Evolutionary conservation across 2,888 invertebrate species (phyloP).

Genomic region (Panzeria rudis): DNA sequence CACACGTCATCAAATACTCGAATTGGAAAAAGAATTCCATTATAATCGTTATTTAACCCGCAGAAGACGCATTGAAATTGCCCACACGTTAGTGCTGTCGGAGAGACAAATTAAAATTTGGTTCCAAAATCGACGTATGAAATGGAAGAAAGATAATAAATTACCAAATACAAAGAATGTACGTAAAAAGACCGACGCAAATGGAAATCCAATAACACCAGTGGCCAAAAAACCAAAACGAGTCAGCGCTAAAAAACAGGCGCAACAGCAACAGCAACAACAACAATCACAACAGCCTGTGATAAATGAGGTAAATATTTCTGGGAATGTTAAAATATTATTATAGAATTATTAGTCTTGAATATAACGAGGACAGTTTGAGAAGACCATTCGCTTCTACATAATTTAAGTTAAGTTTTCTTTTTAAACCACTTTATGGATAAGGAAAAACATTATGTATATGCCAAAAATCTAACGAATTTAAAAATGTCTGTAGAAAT

Average conservation of each 20-base stretch:
- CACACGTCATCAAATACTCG: constrained; percentile 98
- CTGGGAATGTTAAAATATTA: not conserved
- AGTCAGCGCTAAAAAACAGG: constrained; percentile 80
- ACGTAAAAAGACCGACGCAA: constrained; percentile 85
- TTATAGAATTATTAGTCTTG: not conserved
- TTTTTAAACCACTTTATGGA: too few relatives aligned
- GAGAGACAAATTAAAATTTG: constrained; percentile 96
- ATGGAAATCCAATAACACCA: constrained; percentile 82
- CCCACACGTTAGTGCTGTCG: constrained; percentile 96
- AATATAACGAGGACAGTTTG: not conserved
- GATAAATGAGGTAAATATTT: constrained; percentile 82
- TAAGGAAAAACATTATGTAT: too few relatives aligned
- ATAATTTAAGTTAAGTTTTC: too few relatives aligned
- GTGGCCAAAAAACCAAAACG: constrained; percentile 82
- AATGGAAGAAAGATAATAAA: constrained; percentile 91
- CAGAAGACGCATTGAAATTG: constrained; percentile 97
- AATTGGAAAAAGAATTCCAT: constrained; percentile 98
- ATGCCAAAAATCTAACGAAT: too few relatives aligned
- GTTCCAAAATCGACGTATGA: constrained; percentile 94
- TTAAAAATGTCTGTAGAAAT: too few relatives aligned
- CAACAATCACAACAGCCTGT: constrained; percentile 77
- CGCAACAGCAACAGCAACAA: constrained; percentile 76
- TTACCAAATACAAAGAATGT: constrained; percentile 87
- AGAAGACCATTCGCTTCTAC: not conserved
- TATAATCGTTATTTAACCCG: constrained; percentile 98